These are phyloP conservation scores for Corythornis vintsioides DNA, from an alignment of 2,113 vertebrate genomes.

Conservation along the genomic window DNA sequence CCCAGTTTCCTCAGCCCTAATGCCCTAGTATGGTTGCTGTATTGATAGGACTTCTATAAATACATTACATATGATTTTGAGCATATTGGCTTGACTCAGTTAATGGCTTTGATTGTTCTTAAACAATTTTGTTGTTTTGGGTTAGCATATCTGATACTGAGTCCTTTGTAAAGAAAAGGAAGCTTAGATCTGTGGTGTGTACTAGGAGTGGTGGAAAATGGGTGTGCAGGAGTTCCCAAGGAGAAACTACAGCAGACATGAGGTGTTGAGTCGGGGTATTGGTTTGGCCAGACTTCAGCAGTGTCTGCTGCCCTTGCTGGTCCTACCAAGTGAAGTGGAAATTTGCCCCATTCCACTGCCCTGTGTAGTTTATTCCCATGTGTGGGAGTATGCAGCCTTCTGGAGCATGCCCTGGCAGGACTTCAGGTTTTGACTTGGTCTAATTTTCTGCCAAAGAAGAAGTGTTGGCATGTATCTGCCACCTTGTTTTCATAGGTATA, in stretches of 20 bases:
- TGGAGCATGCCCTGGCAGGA: not conserved
- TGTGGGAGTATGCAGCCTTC: not conserved
- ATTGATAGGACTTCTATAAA: not conserved
- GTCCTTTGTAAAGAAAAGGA: not conserved
- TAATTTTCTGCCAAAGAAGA: not conserved
- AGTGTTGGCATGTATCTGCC: not conserved
- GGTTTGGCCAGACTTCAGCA: not conserved
- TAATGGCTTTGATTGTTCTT: not conserved
- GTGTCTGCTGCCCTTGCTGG: not conserved
- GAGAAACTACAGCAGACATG: not conserved
- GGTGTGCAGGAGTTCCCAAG: not conserved
- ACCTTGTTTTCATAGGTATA: conserved; percentile 7
- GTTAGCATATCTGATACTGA: not conserved
- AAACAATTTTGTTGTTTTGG: not conserved
- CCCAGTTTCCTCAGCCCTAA: not conserved
- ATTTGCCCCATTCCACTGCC: not conserved
- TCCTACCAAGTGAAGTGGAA: not conserved
- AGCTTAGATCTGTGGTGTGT: not conserved
- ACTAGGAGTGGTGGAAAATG: not conserved
- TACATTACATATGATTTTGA: not conserved
- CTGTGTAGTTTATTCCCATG: not conserved
- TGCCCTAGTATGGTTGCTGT: not conserved
- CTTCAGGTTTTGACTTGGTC: not conserved
- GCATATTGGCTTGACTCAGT: not conserved
- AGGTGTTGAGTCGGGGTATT: fast-evolving